Evolutionary conservation across 2,888 invertebrate species (phyloP).

Genomic region (Phengaris arion): DNA sequence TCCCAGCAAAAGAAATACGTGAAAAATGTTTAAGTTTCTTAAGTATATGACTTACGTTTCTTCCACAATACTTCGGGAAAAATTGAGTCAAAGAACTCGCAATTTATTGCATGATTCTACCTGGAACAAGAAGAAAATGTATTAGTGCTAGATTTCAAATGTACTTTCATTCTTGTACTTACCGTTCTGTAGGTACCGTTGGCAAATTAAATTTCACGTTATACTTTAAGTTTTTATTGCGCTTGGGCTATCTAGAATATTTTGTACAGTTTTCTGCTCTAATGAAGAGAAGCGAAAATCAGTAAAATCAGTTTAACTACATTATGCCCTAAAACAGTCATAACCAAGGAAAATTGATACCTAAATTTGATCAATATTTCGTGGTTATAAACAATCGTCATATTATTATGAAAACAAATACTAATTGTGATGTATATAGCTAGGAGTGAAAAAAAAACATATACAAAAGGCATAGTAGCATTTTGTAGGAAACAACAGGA

Average conservation of each 20-base stretch:
- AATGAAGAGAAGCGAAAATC: not conserved
- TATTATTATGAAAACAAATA: too few species aligned
- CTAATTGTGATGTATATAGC: too few species aligned
- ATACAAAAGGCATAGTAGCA: too few species aligned
- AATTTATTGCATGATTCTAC: conserved; percentile 79
- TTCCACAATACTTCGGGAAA: conserved; percentile 55
- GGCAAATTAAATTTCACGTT: conserved; percentile 2
- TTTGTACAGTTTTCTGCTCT: not conserved
- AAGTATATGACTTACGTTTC: conserved; percentile 63
- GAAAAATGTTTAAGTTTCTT: conserved; percentile 27
- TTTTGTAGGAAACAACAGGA: too few species aligned
- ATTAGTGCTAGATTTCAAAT: conserved; percentile 57
- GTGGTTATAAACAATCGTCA: too few species aligned
- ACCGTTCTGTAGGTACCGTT: not conserved
- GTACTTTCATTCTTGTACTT: conserved; percentile 10
- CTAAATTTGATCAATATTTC: too few species aligned
- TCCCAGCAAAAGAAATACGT: conserved; percentile 17
- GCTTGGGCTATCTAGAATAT: not conserved
- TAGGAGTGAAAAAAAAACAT: too few species aligned
- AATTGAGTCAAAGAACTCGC: conserved; percentile 66
- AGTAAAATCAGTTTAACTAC: not conserved
- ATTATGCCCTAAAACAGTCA: not conserved
- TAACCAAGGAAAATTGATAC: too few species aligned
- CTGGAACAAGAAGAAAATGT: conserved; percentile 78
- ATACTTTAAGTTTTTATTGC: not conserved